Evolutionary conservation across 2,113 vertebrate species (phyloP).

Genomic region (Alces alces): DNA sequence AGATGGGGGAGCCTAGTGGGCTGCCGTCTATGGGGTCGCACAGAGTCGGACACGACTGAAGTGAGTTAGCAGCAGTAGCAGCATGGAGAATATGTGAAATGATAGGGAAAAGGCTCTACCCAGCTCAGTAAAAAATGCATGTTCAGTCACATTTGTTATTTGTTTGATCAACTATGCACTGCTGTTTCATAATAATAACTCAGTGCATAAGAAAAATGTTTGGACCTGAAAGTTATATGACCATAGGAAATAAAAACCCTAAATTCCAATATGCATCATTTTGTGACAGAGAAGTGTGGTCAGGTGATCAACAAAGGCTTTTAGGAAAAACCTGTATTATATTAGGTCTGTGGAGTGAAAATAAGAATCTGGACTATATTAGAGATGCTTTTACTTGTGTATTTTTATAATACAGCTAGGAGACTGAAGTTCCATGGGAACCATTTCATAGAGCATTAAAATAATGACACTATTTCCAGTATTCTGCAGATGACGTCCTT

Average conservation of each 20-base stretch:
- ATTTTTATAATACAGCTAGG: neutral
- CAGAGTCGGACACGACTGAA: no score
- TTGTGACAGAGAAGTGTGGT: neutral
- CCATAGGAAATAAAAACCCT: neutral
- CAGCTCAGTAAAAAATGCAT: accelerated
- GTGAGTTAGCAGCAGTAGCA: no score
- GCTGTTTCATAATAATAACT: neutral
- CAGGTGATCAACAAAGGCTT: neutral
- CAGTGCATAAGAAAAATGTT: neutral
- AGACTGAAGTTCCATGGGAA: neutral
- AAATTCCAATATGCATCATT: neutral
- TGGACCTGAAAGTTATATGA: neutral
- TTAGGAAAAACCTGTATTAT: neutral
- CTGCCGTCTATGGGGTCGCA: no score
- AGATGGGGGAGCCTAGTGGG: no score
- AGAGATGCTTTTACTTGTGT: neutral
- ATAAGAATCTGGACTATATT: accelerated
- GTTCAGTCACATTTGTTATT: no score
- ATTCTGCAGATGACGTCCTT: neutral
- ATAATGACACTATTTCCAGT: neutral
- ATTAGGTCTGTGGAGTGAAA: neutral
- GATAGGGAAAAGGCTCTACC: no score
- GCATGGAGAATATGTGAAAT: neutral
- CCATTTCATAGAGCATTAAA: neutral
- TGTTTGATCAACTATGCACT: neutral